Conservation (phyloP, 1,140 invertebrate genomes). For the Gonioctena quinquepunctata region DNA sequence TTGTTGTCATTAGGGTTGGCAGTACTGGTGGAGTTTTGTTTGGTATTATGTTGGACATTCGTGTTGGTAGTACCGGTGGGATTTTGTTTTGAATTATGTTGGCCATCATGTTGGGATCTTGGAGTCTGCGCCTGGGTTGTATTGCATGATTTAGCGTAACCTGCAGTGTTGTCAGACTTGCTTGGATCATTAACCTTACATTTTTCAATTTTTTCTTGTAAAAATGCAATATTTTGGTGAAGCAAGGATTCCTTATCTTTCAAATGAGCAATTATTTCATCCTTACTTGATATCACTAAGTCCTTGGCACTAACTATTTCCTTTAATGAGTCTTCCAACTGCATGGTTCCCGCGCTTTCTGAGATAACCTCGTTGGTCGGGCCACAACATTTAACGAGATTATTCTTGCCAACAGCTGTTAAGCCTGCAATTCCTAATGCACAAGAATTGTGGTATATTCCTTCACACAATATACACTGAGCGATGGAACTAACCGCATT, state of each 20-base stretch:
- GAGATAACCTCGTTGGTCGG: neutral
- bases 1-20: no score
- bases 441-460: slow-evolving; percentile 9
- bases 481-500: neutral
- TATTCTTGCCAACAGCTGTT: slow-evolving; percentile 13
- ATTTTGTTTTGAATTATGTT: neutral
- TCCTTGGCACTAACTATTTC: no score
- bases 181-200: neutral
- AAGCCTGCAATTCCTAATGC: slow-evolving; percentile 2
- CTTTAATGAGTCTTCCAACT: neutral
- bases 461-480: slow-evolving; percentile 12
- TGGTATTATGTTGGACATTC: no score
- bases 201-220: slow-evolving; percentile 16
- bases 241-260: slow-evolving; percentile 11
- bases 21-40: no score
- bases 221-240: slow-evolving; percentile 12
- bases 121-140: neutral
- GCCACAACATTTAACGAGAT: slow-evolving; percentile 15
- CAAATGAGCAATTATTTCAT: slow-evolving; percentile 4
- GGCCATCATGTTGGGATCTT: no score
- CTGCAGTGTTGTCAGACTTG: neutral
- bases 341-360: neutral
- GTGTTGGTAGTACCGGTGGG: neutral
- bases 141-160: no score
- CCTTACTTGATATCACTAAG: neutral